Conservation (phyloP, 2,888 invertebrate species). For the Cosmorhoe ocellata region DNA sequence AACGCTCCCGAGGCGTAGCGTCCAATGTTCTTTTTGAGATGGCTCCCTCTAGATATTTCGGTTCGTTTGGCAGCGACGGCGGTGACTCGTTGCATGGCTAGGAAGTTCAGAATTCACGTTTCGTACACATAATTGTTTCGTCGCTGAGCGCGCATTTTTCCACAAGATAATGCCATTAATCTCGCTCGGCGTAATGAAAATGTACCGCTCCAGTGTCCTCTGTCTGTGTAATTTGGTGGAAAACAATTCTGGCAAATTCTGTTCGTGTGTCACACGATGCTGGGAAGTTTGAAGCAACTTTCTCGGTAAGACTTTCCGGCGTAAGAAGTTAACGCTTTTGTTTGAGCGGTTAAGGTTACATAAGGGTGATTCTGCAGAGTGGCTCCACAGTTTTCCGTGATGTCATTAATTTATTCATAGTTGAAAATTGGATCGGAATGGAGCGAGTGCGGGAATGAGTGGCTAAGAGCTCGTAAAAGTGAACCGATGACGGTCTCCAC, state of each 20-base stretch:
- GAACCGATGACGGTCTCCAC: slow-evolving; percentile 34
- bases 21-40: slow-evolving; percentile 53
- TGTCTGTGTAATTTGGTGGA: slow-evolving; percentile 51
- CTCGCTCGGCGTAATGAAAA: slow-evolving; percentile 65
- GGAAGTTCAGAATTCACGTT: slow-evolving; percentile 39
- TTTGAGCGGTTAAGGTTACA: slow-evolving; percentile 37
- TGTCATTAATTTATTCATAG: slow-evolving; percentile 59
- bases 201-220: slow-evolving; percentile 52
- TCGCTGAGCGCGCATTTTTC: slow-evolving; percentile 64
- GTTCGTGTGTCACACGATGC: slow-evolving; percentile 43
- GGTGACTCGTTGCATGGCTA: slow-evolving; percentile 27
- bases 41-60: slow-evolving; percentile 56
- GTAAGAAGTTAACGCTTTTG: slow-evolving; percentile 52
- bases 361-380: slow-evolving; percentile 33
- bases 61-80: slow-evolving; percentile 47
- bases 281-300: slow-evolving; percentile 42
- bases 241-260: slow-evolving; percentile 55
- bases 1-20: slow-evolving; percentile 58
- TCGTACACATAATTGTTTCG: slow-evolving; percentile 64
- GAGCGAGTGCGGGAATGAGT: slow-evolving; percentile 37
- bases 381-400: slow-evolving; percentile 26
- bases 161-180: slow-evolving; percentile 72
- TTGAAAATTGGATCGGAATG: slow-evolving; percentile 56
- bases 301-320: slow-evolving; percentile 40
- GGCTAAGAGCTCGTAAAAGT: slow-evolving; percentile 43